Evolutionary conservation across 2,797 vertebrate species (phyloP).

Genomic region (Esox masquinongy): DNA sequence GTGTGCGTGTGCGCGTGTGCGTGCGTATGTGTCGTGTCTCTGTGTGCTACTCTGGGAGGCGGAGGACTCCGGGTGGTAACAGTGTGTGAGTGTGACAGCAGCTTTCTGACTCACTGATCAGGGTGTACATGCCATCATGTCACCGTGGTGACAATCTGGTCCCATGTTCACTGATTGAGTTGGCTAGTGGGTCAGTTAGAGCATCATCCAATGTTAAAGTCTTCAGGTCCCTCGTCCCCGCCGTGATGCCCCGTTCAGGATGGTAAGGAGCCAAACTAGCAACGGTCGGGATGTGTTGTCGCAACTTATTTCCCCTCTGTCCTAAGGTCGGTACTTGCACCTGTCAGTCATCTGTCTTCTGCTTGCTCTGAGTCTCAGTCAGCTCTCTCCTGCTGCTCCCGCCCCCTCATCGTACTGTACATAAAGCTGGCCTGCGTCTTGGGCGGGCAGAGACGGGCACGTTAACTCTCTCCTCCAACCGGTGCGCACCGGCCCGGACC

Average conservation of each 20-base stretch:
- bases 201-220: not conserved
- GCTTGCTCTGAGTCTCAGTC: not conserved
- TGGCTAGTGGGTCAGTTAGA: not conserved
- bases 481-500: not conserved
- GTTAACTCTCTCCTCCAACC: not conserved
- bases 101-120: conserved; percentile 70
- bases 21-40: not conserved
- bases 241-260: not conserved
- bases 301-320: not conserved
- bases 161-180: not conserved
- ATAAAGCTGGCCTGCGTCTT: not conserved
- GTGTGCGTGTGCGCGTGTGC: not conserved
- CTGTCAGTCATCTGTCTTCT: not conserved
- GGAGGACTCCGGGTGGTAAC: not conserved
- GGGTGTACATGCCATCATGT: conserved; percentile 71
- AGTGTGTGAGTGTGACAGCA: conserved; percentile 45
- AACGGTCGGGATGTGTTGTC: not conserved
- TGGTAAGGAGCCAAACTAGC: not conserved
- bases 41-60: not conserved
- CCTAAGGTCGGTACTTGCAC: not conserved
- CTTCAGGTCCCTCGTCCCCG: not conserved
- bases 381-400: conserved; percentile 5
- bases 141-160: conserved; percentile 73
- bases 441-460: conserved; percentile 27
- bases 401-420: not conserved